Percentiles rank a stretch among this genome's conserved stretches.
These are phyloP conservation scores for Diglossa cyanea DNA, from an alignment of 2,797 vertebrate genomes.

Conservation along the genomic window DNA sequence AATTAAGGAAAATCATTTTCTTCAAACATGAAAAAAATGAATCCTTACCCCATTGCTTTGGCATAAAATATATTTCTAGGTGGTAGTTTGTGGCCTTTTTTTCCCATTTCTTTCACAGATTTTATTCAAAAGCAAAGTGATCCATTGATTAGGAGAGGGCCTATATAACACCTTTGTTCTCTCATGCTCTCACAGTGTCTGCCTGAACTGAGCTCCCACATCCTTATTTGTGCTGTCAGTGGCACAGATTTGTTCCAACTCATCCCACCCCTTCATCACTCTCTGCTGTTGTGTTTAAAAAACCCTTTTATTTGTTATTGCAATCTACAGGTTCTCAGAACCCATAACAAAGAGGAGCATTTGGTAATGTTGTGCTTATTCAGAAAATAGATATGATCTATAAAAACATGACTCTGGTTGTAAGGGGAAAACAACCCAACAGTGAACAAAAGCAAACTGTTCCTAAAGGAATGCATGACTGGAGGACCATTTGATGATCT, in stretches of 20 bases:
- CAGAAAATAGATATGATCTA: slow-evolving; percentile 12
- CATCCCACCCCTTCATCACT: not conserved
- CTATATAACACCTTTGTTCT: not conserved
- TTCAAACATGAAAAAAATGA: not conserved
- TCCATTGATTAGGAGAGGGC: not conserved
- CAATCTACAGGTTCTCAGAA: not conserved
- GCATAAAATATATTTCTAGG: not conserved
- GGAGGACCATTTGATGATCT: not conserved
- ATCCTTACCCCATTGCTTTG: not conserved
- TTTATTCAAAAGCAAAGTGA: not conserved
- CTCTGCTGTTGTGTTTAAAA: not conserved
- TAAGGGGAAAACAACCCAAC: not conserved
- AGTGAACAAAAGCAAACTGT: slow-evolving; percentile 27
- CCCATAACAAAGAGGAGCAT: not conserved
- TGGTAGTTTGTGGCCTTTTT: fast-evolving
- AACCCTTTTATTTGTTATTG: not conserved
- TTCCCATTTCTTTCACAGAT: not conserved
- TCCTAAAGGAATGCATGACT: not conserved
- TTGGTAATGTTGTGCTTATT: not conserved
- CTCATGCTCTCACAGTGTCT: not conserved
- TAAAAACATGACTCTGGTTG: not conserved
- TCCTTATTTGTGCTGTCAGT: not conserved
- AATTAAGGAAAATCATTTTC: not conserved
- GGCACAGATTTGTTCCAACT: not conserved
- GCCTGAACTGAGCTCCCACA: not conserved